A percentile compares a stretch with the other conserved stretches of the same genome.
phyloP scores from a whole-genome alignment of 2,888 invertebrate species.

The Megamerina dolium region DNA sequence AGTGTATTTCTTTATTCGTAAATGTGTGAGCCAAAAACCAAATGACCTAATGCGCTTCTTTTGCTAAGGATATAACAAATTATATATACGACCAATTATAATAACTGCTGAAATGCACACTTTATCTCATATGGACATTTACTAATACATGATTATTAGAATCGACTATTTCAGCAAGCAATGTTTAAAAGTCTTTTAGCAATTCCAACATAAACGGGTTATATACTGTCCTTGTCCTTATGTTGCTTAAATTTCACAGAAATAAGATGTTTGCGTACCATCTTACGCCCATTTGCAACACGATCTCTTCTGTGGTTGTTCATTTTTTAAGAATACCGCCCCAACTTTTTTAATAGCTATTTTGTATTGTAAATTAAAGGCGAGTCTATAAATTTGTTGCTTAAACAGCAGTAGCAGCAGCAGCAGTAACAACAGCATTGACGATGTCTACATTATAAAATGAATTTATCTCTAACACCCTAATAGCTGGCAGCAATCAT shows the following conservation, averaged over 20 bases:
- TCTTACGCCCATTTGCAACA: slow-evolving; percentile 27
- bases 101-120: too few species aligned
- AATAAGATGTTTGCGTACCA: slow-evolving; percentile 16
- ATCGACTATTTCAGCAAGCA: too few species aligned
- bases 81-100: too few species aligned
- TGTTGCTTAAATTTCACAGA: slow-evolving; percentile 4
- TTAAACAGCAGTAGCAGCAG: slow-evolving; percentile 27
- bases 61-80: too few species aligned
- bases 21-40: slow-evolving; percentile 26
- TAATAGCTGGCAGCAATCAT: slow-evolving; percentile 12
- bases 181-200: slow-evolving; percentile 25
- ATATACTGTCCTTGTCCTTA: not conserved
- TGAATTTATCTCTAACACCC: slow-evolving; percentile 42
- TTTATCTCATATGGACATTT: too few species aligned
- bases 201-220: slow-evolving; percentile 31
- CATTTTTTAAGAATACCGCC: slow-evolving; percentile 7
- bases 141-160: too few species aligned
- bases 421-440: too few species aligned
- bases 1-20: slow-evolving; percentile 13
- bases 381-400: slow-evolving; percentile 41
- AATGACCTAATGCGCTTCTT: slow-evolving; percentile 37
- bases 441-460: too few species aligned
- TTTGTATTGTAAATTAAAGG: slow-evolving; percentile 9
- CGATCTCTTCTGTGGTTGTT: slow-evolving; percentile 16
- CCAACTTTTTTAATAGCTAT: not conserved